Evolutionary conservation across 1,140 invertebrate species (phyloP).

Genomic region (Propsilocerus akamusi): DNA sequence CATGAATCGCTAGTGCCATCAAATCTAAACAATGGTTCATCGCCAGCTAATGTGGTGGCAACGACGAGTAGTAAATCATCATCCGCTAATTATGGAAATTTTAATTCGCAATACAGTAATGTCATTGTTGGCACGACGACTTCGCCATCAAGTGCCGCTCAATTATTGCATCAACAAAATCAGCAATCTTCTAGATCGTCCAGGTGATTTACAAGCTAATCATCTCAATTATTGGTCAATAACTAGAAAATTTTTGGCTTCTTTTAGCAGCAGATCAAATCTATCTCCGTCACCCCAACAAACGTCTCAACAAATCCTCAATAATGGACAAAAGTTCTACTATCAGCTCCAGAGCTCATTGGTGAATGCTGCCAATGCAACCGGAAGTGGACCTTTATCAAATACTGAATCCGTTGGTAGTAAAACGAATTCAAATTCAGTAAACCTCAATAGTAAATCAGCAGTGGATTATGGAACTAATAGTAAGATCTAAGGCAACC

Average conservation of each 20-base stretch:
- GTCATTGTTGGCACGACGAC: neutral
- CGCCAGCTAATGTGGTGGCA: conserved; percentile 23
- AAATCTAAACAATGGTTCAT: conserved; percentile 35
- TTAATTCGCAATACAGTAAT: conserved; percentile 38
- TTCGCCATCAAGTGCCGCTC: neutral
- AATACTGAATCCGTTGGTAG: no score
- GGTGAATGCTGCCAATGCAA: neutral
- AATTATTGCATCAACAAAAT: neutral
- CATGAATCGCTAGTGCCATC: conserved; percentile 54
- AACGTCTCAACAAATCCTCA: neutral
- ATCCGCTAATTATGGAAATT: conserved; percentile 37
- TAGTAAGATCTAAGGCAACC: neutral
- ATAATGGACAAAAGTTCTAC: conserved; percentile 1
- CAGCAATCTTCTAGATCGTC: neutral
- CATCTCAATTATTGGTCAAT: neutral
- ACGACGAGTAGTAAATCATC: neutral
- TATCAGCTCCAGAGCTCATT: neutral
- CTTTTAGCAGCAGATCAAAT: neutral
- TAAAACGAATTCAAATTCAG: no score
- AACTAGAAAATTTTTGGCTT: neutral
- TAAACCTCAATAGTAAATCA: conserved; percentile 1
- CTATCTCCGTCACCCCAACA: neutral
- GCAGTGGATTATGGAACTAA: neutral
- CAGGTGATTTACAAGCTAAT: neutral
- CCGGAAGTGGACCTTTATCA: no score